A percentile compares a stretch with the other conserved stretches of the same genome.
Conservation (phyloP, 1,140 invertebrate species). For the Sycobia sp. region DNA sequence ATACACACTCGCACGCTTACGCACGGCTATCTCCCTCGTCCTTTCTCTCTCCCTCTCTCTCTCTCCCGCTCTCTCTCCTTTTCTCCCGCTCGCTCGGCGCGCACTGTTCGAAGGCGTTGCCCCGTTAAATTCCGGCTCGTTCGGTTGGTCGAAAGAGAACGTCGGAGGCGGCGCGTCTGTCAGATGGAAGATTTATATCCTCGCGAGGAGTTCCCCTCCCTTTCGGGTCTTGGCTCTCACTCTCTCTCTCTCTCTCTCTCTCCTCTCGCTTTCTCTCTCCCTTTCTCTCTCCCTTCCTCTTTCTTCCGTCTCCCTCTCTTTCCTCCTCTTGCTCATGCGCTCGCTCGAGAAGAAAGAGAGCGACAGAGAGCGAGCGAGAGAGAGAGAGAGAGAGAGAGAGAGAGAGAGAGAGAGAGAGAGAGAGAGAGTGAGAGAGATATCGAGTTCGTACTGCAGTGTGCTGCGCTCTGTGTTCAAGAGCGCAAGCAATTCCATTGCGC, state of each 20-base stretch:
- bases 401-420: too few relatives aligned
- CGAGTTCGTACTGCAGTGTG: too few relatives aligned
- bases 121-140: conserved; percentile 49
- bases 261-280: not conserved
- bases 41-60: not conserved
- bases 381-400: too few relatives aligned
- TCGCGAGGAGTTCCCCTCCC: not conserved
- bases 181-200: conserved; percentile 54
- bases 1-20: too few relatives aligned
- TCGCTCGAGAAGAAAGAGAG: too few relatives aligned
- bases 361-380: too few relatives aligned
- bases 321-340: not conserved
- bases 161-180: conserved; percentile 55
- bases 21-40: too few relatives aligned
- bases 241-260: conserved; percentile 1
- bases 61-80: not conserved
- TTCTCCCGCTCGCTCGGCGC: conserved; percentile 9
- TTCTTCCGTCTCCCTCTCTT: not conserved
- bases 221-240: conserved; percentile 3
- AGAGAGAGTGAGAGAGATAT: too few relatives aligned
- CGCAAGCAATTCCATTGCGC: not conserved
- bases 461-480: too few relatives aligned
- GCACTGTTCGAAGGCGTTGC: conserved; percentile 51
- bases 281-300: conserved; percentile 8
- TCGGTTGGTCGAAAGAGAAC: conserved; percentile 52